Conservation (phyloP, 2,888 invertebrate genomes). For the Apamea monoglypha region DNA sequence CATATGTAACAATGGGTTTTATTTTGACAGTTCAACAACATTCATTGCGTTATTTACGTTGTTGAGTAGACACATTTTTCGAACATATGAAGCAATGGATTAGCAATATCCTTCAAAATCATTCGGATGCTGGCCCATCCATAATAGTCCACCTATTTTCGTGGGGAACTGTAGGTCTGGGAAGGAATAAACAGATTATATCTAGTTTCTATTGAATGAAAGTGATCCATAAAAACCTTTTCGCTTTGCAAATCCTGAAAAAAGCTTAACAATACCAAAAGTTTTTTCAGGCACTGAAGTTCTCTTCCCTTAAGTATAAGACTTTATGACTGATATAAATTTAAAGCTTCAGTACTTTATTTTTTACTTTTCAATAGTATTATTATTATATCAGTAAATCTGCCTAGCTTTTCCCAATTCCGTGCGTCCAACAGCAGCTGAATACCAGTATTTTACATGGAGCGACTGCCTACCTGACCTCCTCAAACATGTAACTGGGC, state of each 20-base stretch:
- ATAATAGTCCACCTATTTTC: slow-evolving; percentile 1
- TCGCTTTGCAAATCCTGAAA: background rate
- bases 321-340: background rate
- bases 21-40: too few relatives aligned
- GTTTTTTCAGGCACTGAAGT: background rate
- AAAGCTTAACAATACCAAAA: background rate
- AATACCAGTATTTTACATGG: too few relatives aligned
- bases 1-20: too few relatives aligned
- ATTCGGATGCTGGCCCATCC: background rate
- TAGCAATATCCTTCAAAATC: too few relatives aligned
- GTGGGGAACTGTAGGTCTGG: background rate
- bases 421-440: too few relatives aligned
- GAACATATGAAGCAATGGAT: too few relatives aligned
- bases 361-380: background rate
- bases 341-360: background rate
- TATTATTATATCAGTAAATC: too few relatives aligned
- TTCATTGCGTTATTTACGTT: too few relatives aligned
- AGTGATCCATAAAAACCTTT: background rate
- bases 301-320: background rate
- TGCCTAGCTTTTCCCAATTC: too few relatives aligned
- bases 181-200: background rate
- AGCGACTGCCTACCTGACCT: too few relatives aligned
- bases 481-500: too few relatives aligned
- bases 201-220: background rate
- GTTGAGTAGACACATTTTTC: too few relatives aligned